Conservation (phyloP, 1,140 invertebrate genomes). For the Plodia interpunctella region DNA sequence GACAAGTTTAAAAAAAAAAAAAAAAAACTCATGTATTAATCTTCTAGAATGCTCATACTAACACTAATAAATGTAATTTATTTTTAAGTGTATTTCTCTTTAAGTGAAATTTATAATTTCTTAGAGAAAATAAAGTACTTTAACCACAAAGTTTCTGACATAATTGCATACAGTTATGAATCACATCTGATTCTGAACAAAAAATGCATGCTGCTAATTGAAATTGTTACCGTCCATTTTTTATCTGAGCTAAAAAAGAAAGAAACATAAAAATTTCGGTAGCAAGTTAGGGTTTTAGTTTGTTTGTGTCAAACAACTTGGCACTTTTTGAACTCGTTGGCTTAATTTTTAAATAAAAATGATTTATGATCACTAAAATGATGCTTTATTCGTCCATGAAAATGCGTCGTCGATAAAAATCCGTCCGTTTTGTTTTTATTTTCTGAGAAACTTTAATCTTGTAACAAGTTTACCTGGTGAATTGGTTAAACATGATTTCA, state of each 20-base stretch:
- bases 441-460: neutral
- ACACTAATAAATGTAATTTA: too few relatives aligned
- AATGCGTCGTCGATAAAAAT: conserved; percentile 7
- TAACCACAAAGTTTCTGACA: too few relatives aligned
- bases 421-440: neutral
- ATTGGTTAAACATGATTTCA: neutral
- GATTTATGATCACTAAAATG: conserved; percentile 40
- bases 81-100: too few relatives aligned
- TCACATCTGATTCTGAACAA: neutral
- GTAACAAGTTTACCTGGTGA: neutral
- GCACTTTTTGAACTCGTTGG: conserved; percentile 46
- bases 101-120: too few relatives aligned
- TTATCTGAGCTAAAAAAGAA: conserved; percentile 36
- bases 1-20: too few relatives aligned
- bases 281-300: conserved; percentile 44
- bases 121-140: too few relatives aligned
- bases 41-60: too few relatives aligned
- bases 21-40: too few relatives aligned
- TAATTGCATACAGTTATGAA: too few relatives aligned
- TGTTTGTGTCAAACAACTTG: conserved; percentile 39
- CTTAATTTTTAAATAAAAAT: conserved; percentile 41
- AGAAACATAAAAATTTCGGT: conserved; percentile 47
- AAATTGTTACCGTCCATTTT: conserved; percentile 31
- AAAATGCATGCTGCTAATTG: neutral
- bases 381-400: conserved; percentile 18